Evolutionary conservation across 2,113 vertebrate species (phyloP), one percentile per base, ranked within the genome.

Genomic region (Nothobranchius kuhntae): DNA sequence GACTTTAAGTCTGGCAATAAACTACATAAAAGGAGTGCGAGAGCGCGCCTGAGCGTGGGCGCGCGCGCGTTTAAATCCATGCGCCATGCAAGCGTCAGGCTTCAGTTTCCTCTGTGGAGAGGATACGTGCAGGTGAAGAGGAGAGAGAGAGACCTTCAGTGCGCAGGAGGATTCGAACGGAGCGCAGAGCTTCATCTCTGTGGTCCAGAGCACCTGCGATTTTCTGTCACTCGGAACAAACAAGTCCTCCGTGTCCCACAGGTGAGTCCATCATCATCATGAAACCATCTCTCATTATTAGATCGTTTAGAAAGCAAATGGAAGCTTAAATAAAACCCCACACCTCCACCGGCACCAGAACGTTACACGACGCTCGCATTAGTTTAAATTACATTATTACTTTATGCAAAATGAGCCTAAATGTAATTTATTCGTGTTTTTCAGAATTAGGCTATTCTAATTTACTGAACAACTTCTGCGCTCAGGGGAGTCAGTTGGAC

Each of bases 101-200:
- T 84, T 30, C 87, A 85, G 74, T 80, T 86, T 60, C 76, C 83
- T 72, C 61, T 53, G 60, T 57, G 82, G 78, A 68, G 69, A n/a
- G 60, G 75, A 90, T 89, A 89, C 88, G 87, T 86, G 88, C 77
- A 80, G 86, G 83, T 66, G 77, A 77, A 77, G 76, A 77, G 70
- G 26, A 77, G 64, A 40, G 38, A 40, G 38, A 40, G 70, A 62
- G 68, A 10, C 71, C 53, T 48, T 48, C 90, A 89, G 84, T 77
- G 82, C 60, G 67, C 61, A 80, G 61, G 56, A 70, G 73, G 79
- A 68, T 26, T 68, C 75, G 51, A 58, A 79, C 58, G 87, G 71
- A 76, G 58, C 75, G 70, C 47, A 51, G 56, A 57, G 50, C 79
- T 75, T 77, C 85, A 36, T 36, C 8, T 57, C 65, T 26, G 61